Percentiles rank a stretch among this genome's conserved stretches.
Evolutionary conservation across 2,113 vertebrate species (phyloP).

Genomic region (Orthonyx spaldingii): DNA sequence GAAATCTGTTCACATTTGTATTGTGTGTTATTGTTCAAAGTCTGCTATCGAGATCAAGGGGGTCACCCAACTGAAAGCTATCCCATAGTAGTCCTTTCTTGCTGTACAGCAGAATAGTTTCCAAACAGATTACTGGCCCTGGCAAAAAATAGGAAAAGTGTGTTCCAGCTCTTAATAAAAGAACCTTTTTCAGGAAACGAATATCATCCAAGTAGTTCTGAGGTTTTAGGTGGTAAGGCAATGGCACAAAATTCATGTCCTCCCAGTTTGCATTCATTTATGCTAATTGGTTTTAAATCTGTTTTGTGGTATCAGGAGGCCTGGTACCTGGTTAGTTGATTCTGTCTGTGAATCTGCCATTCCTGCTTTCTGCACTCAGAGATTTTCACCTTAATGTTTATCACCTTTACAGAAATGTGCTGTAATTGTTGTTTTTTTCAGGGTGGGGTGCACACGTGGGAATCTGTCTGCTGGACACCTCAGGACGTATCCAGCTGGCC

Average conservation of each 20-base stretch:
- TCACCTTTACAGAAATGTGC: background rate
- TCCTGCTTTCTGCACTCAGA: background rate
- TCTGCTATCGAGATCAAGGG: background rate
- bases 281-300: background rate
- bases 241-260: background rate
- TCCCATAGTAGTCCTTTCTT: background rate
- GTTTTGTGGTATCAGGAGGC: background rate
- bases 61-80: background rate
- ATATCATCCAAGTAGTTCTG: background rate
- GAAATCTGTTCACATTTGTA: background rate
- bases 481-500: background rate
- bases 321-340: background rate
- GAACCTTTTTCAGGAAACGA: background rate
- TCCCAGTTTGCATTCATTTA: background rate
- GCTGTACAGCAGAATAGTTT: background rate
- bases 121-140: background rate
- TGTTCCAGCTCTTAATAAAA: background rate
- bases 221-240: background rate
- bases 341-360: background rate
- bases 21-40: background rate
- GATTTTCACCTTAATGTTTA: background rate
- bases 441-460: rapidly evolving
- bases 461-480: background rate
- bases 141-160: background rate
- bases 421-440: background rate